phyloP scores from a whole-genome alignment of 2,888 invertebrate species.

The Trichopoda pennipes region DNA sequence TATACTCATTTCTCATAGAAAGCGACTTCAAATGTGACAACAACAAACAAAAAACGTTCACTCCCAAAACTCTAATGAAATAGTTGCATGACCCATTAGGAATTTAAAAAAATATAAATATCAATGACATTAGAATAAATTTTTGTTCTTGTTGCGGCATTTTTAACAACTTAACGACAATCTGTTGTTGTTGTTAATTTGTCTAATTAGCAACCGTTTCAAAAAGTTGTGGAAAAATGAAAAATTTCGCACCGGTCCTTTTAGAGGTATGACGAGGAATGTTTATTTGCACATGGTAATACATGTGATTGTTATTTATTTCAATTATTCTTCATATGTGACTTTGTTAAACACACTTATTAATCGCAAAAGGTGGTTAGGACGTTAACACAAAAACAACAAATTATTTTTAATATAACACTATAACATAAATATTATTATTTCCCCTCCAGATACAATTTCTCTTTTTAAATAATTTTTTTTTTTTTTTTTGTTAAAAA shows the following conservation, averaged over 20 bases:
- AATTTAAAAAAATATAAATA: neutral
- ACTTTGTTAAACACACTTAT: slow-evolving; percentile 55
- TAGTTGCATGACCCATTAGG: neutral
- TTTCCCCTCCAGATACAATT: neutral
- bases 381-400: slow-evolving; percentile 29
- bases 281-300: neutral
- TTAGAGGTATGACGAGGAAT: neutral
- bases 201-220: too few relatives aligned
- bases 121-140: too few relatives aligned
- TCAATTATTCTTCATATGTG: slow-evolving; percentile 4
- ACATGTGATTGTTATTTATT: neutral
- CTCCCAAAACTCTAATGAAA: slow-evolving; percentile 2
- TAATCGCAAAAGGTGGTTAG: slow-evolving; percentile 40
- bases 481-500: too few relatives aligned
- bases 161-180: too few relatives aligned
- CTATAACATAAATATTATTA: neutral
- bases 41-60: neutral
- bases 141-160: too few relatives aligned
- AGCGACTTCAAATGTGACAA: slow-evolving; percentile 25
- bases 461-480: too few relatives aligned
- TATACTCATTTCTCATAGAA: slow-evolving; percentile 5
- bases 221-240: too few relatives aligned
- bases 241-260: neutral
- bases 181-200: too few relatives aligned
- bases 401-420: slow-evolving; percentile 30